Evolutionary conservation across 1,140 invertebrate genomes (phyloP).

Genomic region (Ips typographus): DNA sequence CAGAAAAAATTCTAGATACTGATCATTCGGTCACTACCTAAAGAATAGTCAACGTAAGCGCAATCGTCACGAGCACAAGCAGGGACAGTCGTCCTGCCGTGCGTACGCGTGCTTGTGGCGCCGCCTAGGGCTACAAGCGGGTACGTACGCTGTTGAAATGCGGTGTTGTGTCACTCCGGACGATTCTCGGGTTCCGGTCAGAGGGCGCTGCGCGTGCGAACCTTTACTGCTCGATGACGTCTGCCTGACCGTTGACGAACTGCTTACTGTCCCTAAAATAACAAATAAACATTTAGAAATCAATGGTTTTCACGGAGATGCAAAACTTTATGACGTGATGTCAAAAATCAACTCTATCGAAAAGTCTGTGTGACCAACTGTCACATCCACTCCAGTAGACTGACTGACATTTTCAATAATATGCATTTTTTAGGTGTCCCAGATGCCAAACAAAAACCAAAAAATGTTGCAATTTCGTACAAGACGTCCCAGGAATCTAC

Average conservation of each 20-base stretch:
- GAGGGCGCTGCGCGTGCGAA: conserved; percentile 1
- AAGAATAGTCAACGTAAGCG: conserved; percentile 16
- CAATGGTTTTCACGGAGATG: too few relatives aligned
- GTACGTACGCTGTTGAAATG: conserved; percentile 51
- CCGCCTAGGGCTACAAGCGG: conserved; percentile 47
- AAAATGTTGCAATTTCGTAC: too few relatives aligned
- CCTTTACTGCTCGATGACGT: conserved; percentile 5
- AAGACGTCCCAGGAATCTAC: too few relatives aligned
- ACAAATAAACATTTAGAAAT: conserved; percentile 89
- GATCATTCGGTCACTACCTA: conserved; percentile 45
- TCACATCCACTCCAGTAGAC: too few relatives aligned
- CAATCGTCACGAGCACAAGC: conserved; percentile 48
- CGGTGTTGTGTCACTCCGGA: conserved; percentile 40
- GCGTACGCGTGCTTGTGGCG: conserved; percentile 46
- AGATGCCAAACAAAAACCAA: too few relatives aligned
- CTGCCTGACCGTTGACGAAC: background rate
- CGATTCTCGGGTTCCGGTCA: conserved; percentile 7
- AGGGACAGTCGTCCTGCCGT: conserved; percentile 47
- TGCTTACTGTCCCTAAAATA: conserved; percentile 57
- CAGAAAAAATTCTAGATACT: conserved; percentile 22
- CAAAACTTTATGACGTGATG: conserved; percentile 85
- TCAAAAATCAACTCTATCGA: too few relatives aligned
- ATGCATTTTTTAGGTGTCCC: too few relatives aligned
- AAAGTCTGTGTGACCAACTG: too few relatives aligned
- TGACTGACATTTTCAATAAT: too few relatives aligned